Conservation (phyloP, 2,888 invertebrate species). For the Psylliodes chrysocephalus region DNA sequence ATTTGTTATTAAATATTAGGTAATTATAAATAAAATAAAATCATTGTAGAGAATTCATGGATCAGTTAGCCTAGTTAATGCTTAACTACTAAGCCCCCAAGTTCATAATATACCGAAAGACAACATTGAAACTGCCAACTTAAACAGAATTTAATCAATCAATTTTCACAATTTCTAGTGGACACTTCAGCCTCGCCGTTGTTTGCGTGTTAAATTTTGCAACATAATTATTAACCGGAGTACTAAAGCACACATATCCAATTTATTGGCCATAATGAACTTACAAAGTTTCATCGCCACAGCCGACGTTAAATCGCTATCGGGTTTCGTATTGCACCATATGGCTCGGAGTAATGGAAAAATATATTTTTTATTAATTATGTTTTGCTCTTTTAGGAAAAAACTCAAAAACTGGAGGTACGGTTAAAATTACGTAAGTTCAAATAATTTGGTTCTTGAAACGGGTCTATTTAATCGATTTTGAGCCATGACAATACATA, state of each 20-base stretch:
- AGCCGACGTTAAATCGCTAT: constrained; percentile 33
- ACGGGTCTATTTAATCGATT: too few species aligned
- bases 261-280: constrained; percentile 38
- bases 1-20: too few species aligned
- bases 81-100: too few species aligned
- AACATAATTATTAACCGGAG: constrained; percentile 32
- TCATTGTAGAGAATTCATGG: too few species aligned
- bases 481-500: too few species aligned
- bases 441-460: too few species aligned
- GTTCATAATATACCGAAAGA: neutral
- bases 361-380: too few species aligned
- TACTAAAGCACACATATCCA: constrained; percentile 32
- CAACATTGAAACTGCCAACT: constrained; percentile 4
- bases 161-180: constrained; percentile 8
- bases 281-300: constrained; percentile 33
- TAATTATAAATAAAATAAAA: too few species aligned
- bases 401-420: too few species aligned
- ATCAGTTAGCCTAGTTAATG: too few species aligned
- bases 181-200: neutral
- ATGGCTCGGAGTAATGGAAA: neutral
- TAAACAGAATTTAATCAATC: constrained; percentile 6
- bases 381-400: too few species aligned
- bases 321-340: constrained; percentile 22
- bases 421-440: too few species aligned
- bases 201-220: constrained; percentile 29